Percentiles rank a stretch among this genome's conserved stretches.
These are phyloP conservation scores for Esox niger DNA, from an alignment of 2,113 vertebrate genomes.

Conservation along the genomic window DNA sequence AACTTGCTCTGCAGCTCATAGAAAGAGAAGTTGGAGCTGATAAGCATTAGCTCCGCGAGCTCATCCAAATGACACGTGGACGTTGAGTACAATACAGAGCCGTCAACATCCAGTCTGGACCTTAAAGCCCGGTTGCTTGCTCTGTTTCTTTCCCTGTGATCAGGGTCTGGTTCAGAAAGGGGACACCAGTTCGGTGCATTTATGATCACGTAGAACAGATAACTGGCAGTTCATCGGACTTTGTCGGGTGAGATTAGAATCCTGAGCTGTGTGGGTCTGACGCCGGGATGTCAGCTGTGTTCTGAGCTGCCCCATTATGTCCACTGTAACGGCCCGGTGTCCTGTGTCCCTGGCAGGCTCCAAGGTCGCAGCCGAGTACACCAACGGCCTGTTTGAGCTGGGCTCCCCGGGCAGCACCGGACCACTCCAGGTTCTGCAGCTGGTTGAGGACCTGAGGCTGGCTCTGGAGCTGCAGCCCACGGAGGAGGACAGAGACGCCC, in stretches of 20 bases:
- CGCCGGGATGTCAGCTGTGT: no score
- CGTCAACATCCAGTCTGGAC: no score
- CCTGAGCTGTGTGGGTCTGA: no score
- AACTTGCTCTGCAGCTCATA: background rate
- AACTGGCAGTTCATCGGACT: no score
- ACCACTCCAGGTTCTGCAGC: conserved; percentile 85
- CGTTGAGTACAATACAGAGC: no score
- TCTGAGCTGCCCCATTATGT: no score
- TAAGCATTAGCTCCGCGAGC: background rate
- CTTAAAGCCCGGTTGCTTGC: no score
- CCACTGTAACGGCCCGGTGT: background rate
- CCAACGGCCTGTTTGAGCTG: conserved; percentile 77
- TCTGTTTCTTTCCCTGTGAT: no score
- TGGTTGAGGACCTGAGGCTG: conserved; percentile 86
- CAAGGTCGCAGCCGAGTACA: conserved; percentile 77
- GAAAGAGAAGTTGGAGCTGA: background rate
- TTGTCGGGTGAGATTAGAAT: no score
- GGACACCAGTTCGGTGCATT: no score
- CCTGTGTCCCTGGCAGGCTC: conserved; percentile 71
- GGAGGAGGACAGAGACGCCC: conserved; percentile 71
- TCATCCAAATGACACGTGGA: background rate
- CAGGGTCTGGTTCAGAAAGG: no score
- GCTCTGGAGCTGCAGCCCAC: conserved; percentile 82
- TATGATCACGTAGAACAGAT: no score
- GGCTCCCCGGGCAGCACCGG: conserved; percentile 75